Evolutionary conservation across 2,888 invertebrate genomes (phyloP).

Genomic region (Ophion costatus): DNA sequence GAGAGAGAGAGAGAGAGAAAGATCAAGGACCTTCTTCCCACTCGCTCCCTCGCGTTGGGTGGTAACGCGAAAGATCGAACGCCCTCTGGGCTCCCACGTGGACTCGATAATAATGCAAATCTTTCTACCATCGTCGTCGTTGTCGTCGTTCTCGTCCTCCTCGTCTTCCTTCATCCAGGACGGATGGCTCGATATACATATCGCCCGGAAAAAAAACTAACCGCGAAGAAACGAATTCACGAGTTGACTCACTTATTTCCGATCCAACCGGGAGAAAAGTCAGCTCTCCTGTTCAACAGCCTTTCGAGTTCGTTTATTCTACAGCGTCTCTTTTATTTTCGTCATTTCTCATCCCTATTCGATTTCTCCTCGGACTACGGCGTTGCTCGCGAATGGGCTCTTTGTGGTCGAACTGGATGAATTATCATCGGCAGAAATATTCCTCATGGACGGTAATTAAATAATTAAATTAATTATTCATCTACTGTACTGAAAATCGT

Average conservation of each 20-base stretch:
- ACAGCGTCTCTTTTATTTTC: background rate
- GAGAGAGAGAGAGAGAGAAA: constrained; percentile 18
- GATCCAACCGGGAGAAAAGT: constrained; percentile 31
- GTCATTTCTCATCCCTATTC: background rate
- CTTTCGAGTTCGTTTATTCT: constrained; percentile 27
- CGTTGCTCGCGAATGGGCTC: background rate
- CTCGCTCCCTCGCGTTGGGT: constrained; percentile 1
- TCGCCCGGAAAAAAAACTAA: constrained; percentile 20
- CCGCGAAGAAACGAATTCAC: constrained; percentile 41
- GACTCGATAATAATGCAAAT: constrained; percentile 59
- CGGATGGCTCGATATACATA: constrained; percentile 33
- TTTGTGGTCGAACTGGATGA: background rate
- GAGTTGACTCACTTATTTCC: constrained; percentile 52
- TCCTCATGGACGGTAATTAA: too few relatives aligned
- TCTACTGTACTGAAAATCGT: too few relatives aligned
- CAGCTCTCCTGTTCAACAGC: constrained; percentile 31
- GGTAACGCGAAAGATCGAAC: constrained; percentile 48
- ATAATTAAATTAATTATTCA: too few relatives aligned
- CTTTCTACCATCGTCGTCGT: constrained; percentile 19
- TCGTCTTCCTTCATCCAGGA: constrained; percentile 27
- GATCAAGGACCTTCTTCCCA: constrained; percentile 28
- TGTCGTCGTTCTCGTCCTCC: constrained; percentile 33
- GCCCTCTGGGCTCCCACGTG: constrained; percentile 46
- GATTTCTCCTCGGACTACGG: background rate
- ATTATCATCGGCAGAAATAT: background rate